Evolutionary conservation across 2,797 vertebrate species (phyloP).

Genomic region (Tolypeutes matacus): DNA sequence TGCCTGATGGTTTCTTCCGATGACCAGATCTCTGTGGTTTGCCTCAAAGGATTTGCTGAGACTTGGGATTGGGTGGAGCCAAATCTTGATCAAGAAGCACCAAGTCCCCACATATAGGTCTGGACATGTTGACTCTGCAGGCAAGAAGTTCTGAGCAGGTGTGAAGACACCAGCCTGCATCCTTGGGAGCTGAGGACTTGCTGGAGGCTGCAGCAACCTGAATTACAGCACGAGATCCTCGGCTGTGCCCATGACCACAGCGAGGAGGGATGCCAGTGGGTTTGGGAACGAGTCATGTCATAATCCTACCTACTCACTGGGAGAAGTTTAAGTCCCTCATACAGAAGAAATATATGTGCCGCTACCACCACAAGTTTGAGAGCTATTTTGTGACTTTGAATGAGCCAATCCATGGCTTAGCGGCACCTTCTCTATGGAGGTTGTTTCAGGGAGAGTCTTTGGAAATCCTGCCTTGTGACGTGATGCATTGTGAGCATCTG

Average conservation of each 20-base stretch:
- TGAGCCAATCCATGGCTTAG: not conserved
- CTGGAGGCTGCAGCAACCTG: constrained; percentile 61
- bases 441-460: constrained; percentile 77
- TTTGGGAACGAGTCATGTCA: constrained; percentile 55
- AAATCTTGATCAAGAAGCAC: constrained; percentile 76
- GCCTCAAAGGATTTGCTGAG: constrained; percentile 77
- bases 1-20: constrained; percentile 75
- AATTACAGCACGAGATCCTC: constrained; percentile 66
- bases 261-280: constrained; percentile 74
- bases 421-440: constrained; percentile 64
- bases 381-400: constrained; percentile 68
- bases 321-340: constrained; percentile 62
- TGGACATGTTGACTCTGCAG: constrained; percentile 70
- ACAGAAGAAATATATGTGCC: constrained; percentile 1
- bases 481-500: constrained; percentile 75
- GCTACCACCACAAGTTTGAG: constrained; percentile 74
- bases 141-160: constrained; percentile 78
- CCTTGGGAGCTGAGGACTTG: constrained; percentile 80
- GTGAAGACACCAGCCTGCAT: constrained; percentile 70
- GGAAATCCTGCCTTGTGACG: constrained; percentile 71
- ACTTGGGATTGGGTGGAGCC: constrained; percentile 79
- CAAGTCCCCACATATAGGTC: constrained; percentile 57
- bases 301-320: constrained; percentile 49
- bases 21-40: constrained; percentile 76
- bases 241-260: constrained; percentile 74